A percentile compares a stretch with the other conserved stretches of the same genome.
Conservation (phyloP, 1,140 invertebrate genomes). For the Diprion similis region DNA sequence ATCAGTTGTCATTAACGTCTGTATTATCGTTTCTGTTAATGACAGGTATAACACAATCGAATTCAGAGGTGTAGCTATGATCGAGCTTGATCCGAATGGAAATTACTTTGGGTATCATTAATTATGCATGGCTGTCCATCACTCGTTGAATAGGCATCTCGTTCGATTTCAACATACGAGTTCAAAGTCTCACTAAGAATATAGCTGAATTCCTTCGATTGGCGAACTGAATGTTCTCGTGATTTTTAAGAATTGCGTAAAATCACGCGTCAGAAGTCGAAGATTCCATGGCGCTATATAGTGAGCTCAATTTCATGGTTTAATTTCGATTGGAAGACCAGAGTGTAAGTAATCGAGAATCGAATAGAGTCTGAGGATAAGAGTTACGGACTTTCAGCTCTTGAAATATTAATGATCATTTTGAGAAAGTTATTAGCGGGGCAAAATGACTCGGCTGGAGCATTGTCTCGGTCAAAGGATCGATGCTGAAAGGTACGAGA, state of each 20-base stretch:
- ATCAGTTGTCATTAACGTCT: not conserved
- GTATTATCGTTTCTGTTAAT: not conserved
- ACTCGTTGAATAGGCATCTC: too few relatives aligned
- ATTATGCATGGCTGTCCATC: too few relatives aligned
- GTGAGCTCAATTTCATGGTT: not conserved
- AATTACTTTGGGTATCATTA: too few relatives aligned
- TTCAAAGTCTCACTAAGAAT: too few relatives aligned
- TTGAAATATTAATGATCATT: slow-evolving; percentile 11
- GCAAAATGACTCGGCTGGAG: slow-evolving; percentile 21
- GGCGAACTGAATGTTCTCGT: too few relatives aligned
- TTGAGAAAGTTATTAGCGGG: slow-evolving; percentile 30
- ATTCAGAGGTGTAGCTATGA: too few relatives aligned
- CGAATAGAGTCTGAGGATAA: not conserved
- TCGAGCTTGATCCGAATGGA: too few relatives aligned
- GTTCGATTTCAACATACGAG: too few relatives aligned
- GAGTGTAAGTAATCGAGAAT: not conserved
- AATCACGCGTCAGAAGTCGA: too few relatives aligned
- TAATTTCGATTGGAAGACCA: not conserved
- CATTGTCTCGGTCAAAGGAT: not conserved
- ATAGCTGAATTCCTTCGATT: too few relatives aligned
- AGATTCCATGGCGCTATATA: too few relatives aligned
- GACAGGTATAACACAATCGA: not conserved
- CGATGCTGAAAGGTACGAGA: not conserved
- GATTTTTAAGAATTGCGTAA: too few relatives aligned
- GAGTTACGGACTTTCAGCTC: not conserved